Conservation (phyloP, 2,797 vertebrate species). For the Rhincodon typus region DNA sequence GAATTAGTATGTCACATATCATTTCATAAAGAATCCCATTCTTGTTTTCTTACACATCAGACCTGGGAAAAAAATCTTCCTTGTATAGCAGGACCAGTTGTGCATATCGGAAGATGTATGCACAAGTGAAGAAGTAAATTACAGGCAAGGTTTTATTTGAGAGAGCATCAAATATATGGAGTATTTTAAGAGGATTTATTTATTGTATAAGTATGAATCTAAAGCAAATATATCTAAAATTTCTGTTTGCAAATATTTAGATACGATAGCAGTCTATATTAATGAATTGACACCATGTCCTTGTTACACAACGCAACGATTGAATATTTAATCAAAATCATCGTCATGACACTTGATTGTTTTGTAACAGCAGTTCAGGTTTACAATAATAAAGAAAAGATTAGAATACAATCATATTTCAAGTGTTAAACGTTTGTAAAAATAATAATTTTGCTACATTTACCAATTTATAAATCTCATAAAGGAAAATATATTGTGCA, state of each 20-base stretch:
- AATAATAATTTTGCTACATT: slow-evolving; percentile 10
- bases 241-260: slow-evolving; percentile 9
- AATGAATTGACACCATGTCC: not conserved
- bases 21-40: not conserved
- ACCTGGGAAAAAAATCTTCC: not conserved
- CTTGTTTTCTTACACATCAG: not conserved
- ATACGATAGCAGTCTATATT: not conserved
- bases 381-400: slow-evolving; percentile 13
- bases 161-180: not conserved
- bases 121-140: not conserved
- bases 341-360: not conserved
- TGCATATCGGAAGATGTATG: not conserved
- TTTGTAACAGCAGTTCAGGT: not conserved
- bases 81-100: not conserved
- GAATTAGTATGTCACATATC: not conserved
- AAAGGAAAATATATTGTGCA: not conserved
- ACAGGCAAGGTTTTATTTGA: not conserved
- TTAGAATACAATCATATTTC: not conserved
- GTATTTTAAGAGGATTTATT: slow-evolving; percentile 7
- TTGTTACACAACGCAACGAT: not conserved
- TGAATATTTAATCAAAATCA: not conserved
- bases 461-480: not conserved
- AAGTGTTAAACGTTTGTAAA: not conserved
- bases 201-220: not conserved
- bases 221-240: not conserved